Evolutionary conservation across 2,888 invertebrate species (phyloP), one percentile per base, ranked within the genome.

Genomic region (Perithous albicinctus): DNA sequence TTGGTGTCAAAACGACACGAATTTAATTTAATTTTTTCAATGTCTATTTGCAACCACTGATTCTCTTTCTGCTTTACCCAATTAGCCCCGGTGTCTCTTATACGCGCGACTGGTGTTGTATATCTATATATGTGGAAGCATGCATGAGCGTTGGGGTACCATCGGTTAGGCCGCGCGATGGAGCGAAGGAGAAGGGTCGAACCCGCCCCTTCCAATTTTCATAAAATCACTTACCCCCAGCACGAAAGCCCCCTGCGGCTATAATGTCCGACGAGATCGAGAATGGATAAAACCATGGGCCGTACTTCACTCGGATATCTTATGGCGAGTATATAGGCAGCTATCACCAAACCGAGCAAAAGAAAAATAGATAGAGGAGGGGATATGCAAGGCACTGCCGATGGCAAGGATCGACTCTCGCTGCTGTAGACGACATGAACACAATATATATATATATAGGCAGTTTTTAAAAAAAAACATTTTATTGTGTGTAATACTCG

Each of bases 211-310:
- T 78, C 59, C 63, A 80, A 84, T 84, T 84, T 83, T 81, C 74
- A 84, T 82, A 81, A 85, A 85, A 84, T 84, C 83, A 80, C 80
- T 84, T 79, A 78, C 82, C 76, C 81, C 74, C 69, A 59, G 67
- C 61, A 76, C 67, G 82, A 78, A 63, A 82, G 43, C 74, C 69
- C 79, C 77, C 80, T 78, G 83, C 72, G 82, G 85, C 86, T 87
- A 86, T 87, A 87, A 89, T 89, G 88, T 89, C 89, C 86, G 87
- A 86, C 87, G 84, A 89, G 89, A 89, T 89, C 86, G 81, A 35
- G 64, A 84, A 32, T 56, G 84, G 89, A 88, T 89, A 88, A 88
- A 10, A 56, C 41, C 43, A 84, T 32, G 32, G 35, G 59, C 85
- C 87, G 86, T 87, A 86, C 88, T 79, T 88, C 86, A 86, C 78